Evolutionary conservation across 2,113 vertebrate species (phyloP).

Genomic region (Picathartes gymnocephalus): DNA sequence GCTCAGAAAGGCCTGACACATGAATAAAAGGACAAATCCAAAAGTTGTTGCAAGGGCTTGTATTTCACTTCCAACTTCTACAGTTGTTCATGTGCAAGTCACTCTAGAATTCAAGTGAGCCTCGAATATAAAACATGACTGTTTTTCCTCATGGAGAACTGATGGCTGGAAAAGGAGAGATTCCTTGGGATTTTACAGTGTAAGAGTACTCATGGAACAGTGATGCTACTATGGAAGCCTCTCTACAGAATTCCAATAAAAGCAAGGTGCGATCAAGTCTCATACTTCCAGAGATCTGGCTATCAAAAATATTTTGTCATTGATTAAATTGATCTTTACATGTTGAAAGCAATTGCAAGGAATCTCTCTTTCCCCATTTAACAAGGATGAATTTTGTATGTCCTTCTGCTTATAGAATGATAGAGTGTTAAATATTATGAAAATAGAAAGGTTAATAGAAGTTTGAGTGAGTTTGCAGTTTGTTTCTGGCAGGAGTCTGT

Average conservation of each 20-base stretch:
- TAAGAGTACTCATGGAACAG: neutral
- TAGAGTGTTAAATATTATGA: neutral
- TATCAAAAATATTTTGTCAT: neutral
- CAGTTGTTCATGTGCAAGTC: neutral
- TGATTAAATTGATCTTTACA: neutral
- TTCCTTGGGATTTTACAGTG: neutral
- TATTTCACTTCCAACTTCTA: neutral
- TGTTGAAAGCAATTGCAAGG: neutral
- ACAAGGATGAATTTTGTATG: neutral
- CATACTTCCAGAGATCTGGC: neutral
- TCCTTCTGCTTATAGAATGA: neutral
- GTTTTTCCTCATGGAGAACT: neutral
- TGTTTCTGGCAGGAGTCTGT: neutral
- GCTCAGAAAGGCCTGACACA: neutral
- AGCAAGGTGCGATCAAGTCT: neutral
- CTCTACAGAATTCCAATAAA: neutral
- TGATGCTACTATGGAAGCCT: neutral
- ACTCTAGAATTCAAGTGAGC: neutral
- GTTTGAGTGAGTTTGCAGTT: neutral
- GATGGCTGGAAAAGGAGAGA: neutral
- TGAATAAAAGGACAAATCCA: neutral
- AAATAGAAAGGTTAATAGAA: neutral
- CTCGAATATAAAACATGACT: neutral
- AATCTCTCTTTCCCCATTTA: neutral
- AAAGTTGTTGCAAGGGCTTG: neutral